phyloP scores from a whole-genome alignment of 2,888 invertebrate species.

The Blastobasis lacticolella region DNA sequence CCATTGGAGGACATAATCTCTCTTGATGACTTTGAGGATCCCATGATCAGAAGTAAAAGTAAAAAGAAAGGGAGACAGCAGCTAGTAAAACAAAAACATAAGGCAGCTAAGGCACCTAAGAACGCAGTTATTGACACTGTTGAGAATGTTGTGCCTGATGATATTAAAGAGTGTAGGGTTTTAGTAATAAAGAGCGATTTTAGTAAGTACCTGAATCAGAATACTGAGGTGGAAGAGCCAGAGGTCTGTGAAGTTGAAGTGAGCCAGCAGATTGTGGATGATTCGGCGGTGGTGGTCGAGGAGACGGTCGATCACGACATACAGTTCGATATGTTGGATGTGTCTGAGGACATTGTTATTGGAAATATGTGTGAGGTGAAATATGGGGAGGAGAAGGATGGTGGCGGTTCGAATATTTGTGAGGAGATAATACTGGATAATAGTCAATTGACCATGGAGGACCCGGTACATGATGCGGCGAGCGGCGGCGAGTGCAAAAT shows the following conservation, averaged over 20 bases:
- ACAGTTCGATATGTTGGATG: conserved; percentile 64
- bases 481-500: conserved; percentile 40
- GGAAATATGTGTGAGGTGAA: conserved; percentile 51
- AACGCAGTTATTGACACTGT: not conserved
- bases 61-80: conserved; percentile 23
- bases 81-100: conserved; percentile 17
- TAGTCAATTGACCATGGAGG: conserved; percentile 48
- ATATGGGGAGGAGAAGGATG: conserved; percentile 32
- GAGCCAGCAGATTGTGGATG: not conserved
- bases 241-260: not conserved
- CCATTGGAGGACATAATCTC: conserved; percentile 61
- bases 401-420: conserved; percentile 17
- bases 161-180: conserved; percentile 47
- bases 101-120: conserved; percentile 4
- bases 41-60: conserved; percentile 19
- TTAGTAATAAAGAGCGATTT: conserved; percentile 38
- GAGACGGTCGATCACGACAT: conserved; percentile 37
- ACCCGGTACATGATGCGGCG: conserved; percentile 17
- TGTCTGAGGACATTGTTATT: conserved; percentile 63
- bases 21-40: conserved; percentile 46
- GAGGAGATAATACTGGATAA: conserved; percentile 62
- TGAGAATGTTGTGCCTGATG: conserved; percentile 9
- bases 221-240: conserved; percentile 1
- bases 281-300: conserved; percentile 11
- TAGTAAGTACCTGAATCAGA: conserved; percentile 24